phyloP scores from a whole-genome alignment of 1,140 invertebrate genomes.

The Drosophila quadrilineata region DNA sequence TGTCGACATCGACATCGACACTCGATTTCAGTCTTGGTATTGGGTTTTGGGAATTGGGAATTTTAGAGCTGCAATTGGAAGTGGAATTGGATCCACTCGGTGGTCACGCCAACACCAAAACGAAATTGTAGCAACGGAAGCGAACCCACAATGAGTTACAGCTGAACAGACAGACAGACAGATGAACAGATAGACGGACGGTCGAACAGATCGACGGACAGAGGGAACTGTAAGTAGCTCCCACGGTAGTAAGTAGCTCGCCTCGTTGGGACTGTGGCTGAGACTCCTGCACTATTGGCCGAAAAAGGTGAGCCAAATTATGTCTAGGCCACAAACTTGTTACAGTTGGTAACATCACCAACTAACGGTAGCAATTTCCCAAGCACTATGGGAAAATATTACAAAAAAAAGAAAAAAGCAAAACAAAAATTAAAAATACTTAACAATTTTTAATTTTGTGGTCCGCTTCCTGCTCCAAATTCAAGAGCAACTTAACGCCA shows the following conservation, averaged over 20 bases:
- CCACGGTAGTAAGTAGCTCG: conserved; percentile 61
- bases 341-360: neutral
- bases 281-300: conserved; percentile 52
- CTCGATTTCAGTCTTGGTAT: conserved; percentile 6
- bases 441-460: conserved; percentile 54
- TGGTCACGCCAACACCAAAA: conserved; percentile 63
- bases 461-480: conserved; percentile 71
- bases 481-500: conserved; percentile 45
- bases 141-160: conserved; percentile 15
- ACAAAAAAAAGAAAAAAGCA: neutral
- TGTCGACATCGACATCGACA: conserved; percentile 41
- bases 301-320: conserved; percentile 70
- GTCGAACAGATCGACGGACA: conserved; percentile 13
- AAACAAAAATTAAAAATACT: conserved; percentile 43
- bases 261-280: conserved; percentile 54
- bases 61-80: conserved; percentile 7
- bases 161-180: neutral
- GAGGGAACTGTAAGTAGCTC: conserved; percentile 46
- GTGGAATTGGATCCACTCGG: conserved; percentile 49
- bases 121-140: conserved; percentile 75
- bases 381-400: conserved; percentile 53
- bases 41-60: conserved; percentile 2
- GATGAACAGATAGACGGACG: conserved; percentile 5
- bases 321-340: conserved; percentile 31
- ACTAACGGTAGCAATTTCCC: conserved; percentile 40